These are phyloP conservation scores for Noctilio leporinus DNA, from an alignment of 2,113 vertebrate species.

Conservation along the genomic window DNA sequence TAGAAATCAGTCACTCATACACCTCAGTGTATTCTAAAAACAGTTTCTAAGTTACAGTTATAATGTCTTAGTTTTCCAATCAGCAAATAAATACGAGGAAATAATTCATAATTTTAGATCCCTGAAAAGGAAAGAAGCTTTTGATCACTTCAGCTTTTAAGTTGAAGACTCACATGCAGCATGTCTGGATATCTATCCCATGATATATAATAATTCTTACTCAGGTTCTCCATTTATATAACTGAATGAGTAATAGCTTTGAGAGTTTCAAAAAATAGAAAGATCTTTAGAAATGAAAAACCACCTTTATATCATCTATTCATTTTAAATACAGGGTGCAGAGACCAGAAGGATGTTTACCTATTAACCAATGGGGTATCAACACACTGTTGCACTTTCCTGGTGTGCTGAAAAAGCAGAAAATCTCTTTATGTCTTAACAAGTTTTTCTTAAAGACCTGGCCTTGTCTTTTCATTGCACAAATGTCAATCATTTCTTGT, in stretches of 20 bases:
- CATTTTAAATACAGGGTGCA: neutral
- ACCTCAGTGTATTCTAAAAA: neutral
- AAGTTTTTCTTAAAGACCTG: neutral
- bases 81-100: neutral
- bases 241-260: neutral
- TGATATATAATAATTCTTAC: neutral
- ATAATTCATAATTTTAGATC: neutral
- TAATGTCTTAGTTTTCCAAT: neutral
- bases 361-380: neutral
- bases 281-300: neutral
- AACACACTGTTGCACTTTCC: neutral
- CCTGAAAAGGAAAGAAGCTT: neutral
- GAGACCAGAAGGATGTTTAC: neutral
- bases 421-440: neutral
- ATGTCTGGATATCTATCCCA: neutral
- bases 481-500: neutral
- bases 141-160: neutral
- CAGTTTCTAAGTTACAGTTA: neutral
- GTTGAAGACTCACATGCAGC: neutral
- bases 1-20: neutral
- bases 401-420: neutral
- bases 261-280: neutral
- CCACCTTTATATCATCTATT: neutral
- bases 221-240: neutral
- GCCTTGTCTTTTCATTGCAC: neutral